Conservation (phyloP, 2,113 vertebrate genomes). For the Spermophilus dauricus region DNA sequence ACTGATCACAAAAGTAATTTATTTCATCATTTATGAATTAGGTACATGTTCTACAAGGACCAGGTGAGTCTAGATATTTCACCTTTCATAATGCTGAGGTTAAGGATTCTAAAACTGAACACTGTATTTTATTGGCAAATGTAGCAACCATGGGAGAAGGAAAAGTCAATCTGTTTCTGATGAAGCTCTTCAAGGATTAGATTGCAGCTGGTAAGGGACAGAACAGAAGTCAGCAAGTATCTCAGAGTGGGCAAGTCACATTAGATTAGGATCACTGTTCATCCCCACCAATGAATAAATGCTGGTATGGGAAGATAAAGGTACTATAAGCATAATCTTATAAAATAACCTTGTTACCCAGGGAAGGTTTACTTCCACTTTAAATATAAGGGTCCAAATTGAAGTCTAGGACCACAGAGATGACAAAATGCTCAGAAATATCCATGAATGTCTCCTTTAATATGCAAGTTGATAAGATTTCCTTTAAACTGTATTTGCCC, state of each 20-base stretch:
- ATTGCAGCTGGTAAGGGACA: not conserved
- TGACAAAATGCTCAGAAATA: constrained; percentile 9
- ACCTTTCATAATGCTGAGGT: not conserved
- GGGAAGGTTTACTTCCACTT: not conserved
- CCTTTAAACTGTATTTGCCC: not conserved
- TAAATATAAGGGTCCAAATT: not conserved
- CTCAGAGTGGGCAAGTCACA: not conserved
- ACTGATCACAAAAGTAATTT: not conserved
- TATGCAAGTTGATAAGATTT: not conserved
- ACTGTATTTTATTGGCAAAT: constrained; percentile 15
- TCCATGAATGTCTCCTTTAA: not conserved
- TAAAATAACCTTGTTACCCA: not conserved
- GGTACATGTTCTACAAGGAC: not conserved
- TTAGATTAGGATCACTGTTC: not conserved
- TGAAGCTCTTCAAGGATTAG: not conserved
- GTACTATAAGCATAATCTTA: not conserved
- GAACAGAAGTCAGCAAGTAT: not conserved
- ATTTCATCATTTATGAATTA: constrained; percentile 1
- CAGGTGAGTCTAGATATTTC: not conserved
- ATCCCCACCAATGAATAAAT: not conserved
- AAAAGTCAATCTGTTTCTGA: not conserved
- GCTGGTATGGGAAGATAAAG: not conserved
- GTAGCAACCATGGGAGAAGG: not conserved
- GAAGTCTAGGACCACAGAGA: not conserved
- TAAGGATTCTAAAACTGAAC: not conserved